Conservation (phyloP, 2,113 vertebrate species). For the Pygoscelis adeliae region DNA sequence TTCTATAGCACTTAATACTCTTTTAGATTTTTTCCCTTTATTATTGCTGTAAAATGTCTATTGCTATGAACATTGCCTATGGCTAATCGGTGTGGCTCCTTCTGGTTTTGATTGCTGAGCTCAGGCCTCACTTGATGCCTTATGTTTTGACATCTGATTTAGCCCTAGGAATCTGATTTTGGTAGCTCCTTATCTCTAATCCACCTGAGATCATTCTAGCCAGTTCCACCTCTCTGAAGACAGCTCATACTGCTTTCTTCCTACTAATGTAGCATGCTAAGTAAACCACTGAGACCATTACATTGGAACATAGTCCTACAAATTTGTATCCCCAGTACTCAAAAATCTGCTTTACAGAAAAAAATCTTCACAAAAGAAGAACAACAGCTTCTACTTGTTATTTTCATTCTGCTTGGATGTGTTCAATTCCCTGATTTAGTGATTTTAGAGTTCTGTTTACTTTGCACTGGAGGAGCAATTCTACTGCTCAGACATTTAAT, state of each 20-base stretch:
- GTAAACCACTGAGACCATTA: not conserved
- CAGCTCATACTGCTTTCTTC: not conserved
- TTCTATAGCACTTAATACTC: not conserved
- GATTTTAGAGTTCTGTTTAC: conserved; percentile 42
- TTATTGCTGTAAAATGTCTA: not conserved
- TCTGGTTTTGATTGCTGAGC: not conserved
- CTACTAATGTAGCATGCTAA: not conserved
- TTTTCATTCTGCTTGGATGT: not conserved
- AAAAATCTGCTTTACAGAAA: not conserved
- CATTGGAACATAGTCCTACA: not conserved
- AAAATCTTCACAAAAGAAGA: not conserved
- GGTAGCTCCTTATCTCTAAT: not conserved
- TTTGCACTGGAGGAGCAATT: not conserved
- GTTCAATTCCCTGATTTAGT: conserved; percentile 20
- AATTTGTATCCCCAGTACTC: not conserved
- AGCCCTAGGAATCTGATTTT: conserved; percentile 7
- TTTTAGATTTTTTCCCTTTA: not conserved
- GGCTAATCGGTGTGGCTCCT: not conserved
- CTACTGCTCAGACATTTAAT: conserved; percentile 36
- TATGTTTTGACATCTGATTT: not conserved
- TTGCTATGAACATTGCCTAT: not conserved
- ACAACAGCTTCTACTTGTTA: not conserved
- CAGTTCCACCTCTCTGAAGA: not conserved
- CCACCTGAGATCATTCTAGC: not conserved
- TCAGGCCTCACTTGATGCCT: not conserved